Evolutionary conservation across 2,113 vertebrate species (phyloP).

Genomic region (Ornithorhynchus anatinus): DNA sequence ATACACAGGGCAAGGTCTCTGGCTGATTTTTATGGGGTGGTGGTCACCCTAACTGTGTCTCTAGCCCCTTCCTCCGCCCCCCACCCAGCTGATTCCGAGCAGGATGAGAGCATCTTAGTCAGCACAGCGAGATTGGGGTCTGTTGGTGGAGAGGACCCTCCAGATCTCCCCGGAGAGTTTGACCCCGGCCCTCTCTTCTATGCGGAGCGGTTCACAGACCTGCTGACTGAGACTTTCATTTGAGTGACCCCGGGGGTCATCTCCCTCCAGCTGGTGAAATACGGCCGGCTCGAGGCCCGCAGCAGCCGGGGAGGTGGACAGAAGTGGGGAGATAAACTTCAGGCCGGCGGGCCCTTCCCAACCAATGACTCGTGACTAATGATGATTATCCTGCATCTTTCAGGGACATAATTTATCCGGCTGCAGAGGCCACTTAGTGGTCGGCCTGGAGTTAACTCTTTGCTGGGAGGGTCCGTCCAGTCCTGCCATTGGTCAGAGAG

Average conservation of each 20-base stretch:
- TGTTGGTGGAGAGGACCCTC: neutral
- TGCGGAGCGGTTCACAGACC: constrained; percentile 71
- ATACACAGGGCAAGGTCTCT: no score
- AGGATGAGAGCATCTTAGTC: neutral
- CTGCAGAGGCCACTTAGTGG: constrained; percentile 66
- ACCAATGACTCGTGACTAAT: constrained; percentile 87
- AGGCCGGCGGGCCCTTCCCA: no score
- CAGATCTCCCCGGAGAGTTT: constrained; percentile 78
- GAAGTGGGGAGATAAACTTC: constrained; percentile 71
- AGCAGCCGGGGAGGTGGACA: constrained; percentile 79
- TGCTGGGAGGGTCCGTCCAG: neutral
- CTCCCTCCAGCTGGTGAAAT: constrained; percentile 86
- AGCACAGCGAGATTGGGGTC: no score
- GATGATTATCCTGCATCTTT: constrained; percentile 81
- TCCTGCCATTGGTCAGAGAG: neutral
- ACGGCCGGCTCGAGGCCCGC: constrained; percentile 74
- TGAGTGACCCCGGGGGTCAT: constrained; percentile 80
- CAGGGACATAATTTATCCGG: constrained; percentile 72
- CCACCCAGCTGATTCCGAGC: neutral
- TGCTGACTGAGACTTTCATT: constrained; percentile 88
- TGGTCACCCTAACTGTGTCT: neutral
- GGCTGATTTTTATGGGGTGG: no score
- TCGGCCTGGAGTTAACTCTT: constrained; percentile 70
- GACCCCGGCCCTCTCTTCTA: constrained; percentile 72
- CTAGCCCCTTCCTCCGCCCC: neutral